phyloP scores from a whole-genome alignment of 2,113 vertebrate species.

The pig (Sus scrofa) region T2T-Sscrofa CM000814.6:34651501-34652000 shows the following conservation, averaged over 20 bases:
- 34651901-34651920: neutral
- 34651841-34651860: neutral
- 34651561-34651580: neutral
- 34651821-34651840: neutral
- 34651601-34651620: neutral
- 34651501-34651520: neutral
- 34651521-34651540: neutral
- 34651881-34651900: neutral
- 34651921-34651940: neutral
- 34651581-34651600: neutral
- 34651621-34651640: neutral
- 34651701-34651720: neutral
- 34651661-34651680: neutral
- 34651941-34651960: conserved; percentile 10
- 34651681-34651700: neutral
- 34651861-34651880: neutral
- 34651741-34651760: neutral
- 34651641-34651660: no score
- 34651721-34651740: neutral
- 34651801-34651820: neutral
- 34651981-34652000: neutral
- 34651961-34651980: neutral
- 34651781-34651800: neutral
- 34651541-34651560: neutral
- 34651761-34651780: neutral